Evolutionary conservation across 2,113 vertebrate species (phyloP), one percentile per base, ranked within the genome.

Genomic region (Cisticola juncidis): DNA sequence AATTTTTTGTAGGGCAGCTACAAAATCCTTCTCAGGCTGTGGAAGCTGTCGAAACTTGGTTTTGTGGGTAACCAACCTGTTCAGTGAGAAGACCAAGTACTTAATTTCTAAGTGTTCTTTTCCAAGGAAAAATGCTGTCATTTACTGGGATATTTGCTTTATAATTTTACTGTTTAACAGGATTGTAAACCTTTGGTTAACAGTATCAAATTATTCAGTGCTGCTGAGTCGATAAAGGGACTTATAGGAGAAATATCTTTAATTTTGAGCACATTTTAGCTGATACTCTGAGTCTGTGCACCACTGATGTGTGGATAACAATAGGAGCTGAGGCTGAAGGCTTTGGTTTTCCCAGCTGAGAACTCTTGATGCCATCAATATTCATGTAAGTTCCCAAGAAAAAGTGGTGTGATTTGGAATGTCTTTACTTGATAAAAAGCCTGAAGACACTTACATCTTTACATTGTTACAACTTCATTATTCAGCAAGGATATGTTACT

Each of bases 51-150:
- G 61, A 90, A 96, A 57, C 64, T 95, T 97, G 92, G 86, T 90
- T 96, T 97, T 94, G 94, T 97, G 94, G 89, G 71, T 97, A 92
- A 93, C 86, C 81, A 88, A 82, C 92, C 83, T 95, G 78, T 96
- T 94, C 80, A 96, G 90, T n/a, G 76, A 86, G 89, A 29, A 85
- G 86, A 88, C 74, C 26, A 82, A 86, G 28, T 18, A 36, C 78
- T 96, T 81, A 60, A 44, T 81, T 95, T 97, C 89, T 97, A 44
- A 78, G 62, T 92, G 40, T 91, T 84, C 56, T 81, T 95, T 94
- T 90, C 72, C 51, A 74, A 74, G 90, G 60, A 86, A 94, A 91
- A 84, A 20, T 62, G 7, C 35, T 80, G 42, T 79, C 20, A 38
- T 57, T 86, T 77, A 65, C 9, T 82, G 54, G 25, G 25, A 42